phyloP scores from a whole-genome alignment of 1,140 invertebrate genomes.

The Leucophenga varia region DNA sequence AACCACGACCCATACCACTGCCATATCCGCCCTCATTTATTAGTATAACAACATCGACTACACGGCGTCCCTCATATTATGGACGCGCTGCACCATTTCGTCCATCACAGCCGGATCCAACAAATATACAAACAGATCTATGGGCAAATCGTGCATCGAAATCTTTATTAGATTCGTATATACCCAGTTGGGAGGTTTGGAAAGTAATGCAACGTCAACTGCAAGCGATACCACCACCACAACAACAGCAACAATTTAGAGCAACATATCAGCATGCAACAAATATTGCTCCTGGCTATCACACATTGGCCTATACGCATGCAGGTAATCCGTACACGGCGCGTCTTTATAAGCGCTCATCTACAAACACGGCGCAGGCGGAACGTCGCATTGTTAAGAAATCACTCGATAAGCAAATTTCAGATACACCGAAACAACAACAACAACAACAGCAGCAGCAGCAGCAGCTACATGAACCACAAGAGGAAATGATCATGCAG shows the following conservation, averaged over 20 bases:
- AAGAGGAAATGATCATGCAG: conserved; percentile 20
- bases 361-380: background rate
- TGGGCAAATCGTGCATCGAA: conserved; percentile 37
- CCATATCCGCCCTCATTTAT: conserved; percentile 50
- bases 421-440: background rate
- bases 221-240: too few species aligned
- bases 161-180: conserved; percentile 46
- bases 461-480: conserved; percentile 6
- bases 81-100: conserved; percentile 21
- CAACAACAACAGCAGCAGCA: conserved; percentile 6
- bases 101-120: conserved; percentile 32
- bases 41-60: conserved; percentile 44
- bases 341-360: conserved; percentile 27
- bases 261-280: background rate
- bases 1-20: conserved; percentile 25
- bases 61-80: conserved; percentile 18
- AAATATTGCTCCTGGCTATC: background rate
- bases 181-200: conserved; percentile 48
- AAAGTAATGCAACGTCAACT: conserved; percentile 29
- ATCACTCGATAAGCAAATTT: conserved; percentile 5
- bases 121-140: conserved; percentile 36
- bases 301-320: conserved; percentile 40
- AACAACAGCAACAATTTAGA: conserved; percentile 2
- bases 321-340: conserved; percentile 27
- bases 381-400: conserved; percentile 27